Evolutionary conservation across 2,888 invertebrate genomes (phyloP), one percentile per base, ranked within the genome.

Genomic region (Sicus ferrugineus): DNA sequence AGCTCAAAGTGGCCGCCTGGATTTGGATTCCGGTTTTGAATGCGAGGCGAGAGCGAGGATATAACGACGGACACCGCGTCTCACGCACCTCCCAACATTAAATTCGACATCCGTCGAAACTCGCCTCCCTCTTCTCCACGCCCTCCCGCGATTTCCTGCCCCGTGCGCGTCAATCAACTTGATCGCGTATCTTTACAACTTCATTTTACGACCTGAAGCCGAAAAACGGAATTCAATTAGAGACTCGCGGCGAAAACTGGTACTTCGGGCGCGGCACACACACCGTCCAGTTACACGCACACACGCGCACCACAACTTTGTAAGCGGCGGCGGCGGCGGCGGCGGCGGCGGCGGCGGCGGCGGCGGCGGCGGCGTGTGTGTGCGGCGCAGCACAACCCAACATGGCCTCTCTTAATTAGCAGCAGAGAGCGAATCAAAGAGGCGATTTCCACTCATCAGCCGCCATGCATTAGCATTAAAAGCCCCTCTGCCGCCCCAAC

Each of bases 101-200:
- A n/a, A n/a, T n/a, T n/a, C n/a, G n/a, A n/a, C n/a, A n/a, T n/a
- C n/a, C n/a, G n/a, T n/a, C n/a, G n/a, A n/a, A n/a, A n/a, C 14
- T 52, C 23, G 21, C 2, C 14, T 52, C 14, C 21, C 26, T 19
- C 46, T n/a, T 26, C 21, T n/a, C 19, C 31, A 34, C 52, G 75
- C 76, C 77, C 74, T 26, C 26, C 52, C 4, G 21, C 26, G 19
- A 21, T 6, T 50, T 52, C 52, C n/a, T 16, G n/a, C n/a, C 11
- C 7, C 77, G 78, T 79, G 75, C 78, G 77, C 73, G 76, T 34
- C 50, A 30, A 64, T 50, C 31, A 52, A 34, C 11, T n/a, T n/a
- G 48, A 19, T 63, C 64, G 67, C 68, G 72, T 69, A 73, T 74
- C 74, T 78, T 80, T 80, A 80, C 80, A 81, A 80, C 80, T 80